Conservation (phyloP, 2,888 invertebrate genomes). For the Glaucopsyche alexis region DNA sequence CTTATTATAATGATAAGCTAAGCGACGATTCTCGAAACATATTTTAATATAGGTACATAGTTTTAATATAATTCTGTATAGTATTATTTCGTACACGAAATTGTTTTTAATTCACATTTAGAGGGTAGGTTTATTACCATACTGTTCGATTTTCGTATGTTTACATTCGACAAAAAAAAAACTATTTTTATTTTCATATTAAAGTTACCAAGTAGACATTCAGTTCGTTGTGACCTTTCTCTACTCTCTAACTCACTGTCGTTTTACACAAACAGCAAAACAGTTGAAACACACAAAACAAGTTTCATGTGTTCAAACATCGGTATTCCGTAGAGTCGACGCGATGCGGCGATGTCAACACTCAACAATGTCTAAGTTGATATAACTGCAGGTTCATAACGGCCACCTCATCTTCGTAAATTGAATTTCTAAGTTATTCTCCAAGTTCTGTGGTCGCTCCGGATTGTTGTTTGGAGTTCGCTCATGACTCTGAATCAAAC, state of each 20-base stretch:
- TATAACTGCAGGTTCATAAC: slow-evolving; percentile 40
- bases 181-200: background rate
- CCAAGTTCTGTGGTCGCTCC: slow-evolving; percentile 65
- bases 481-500: slow-evolving; percentile 21
- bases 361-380: slow-evolving; percentile 52
- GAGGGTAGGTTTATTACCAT: too few species aligned
- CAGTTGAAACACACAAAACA: slow-evolving; percentile 16
- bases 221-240: background rate
- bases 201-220: background rate
- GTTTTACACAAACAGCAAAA: slow-evolving; percentile 1
- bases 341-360: background rate
- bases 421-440: slow-evolving; percentile 74
- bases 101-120: too few species aligned
- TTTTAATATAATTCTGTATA: too few species aligned
- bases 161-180: too few species aligned
- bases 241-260: background rate
- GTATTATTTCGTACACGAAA: too few species aligned
- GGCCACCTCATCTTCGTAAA: slow-evolving; percentile 60
- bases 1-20: too few species aligned
- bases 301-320: slow-evolving; percentile 23
- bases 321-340: background rate
- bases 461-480: slow-evolving; percentile 34
- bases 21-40: too few species aligned
- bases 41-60: too few species aligned
- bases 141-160: too few species aligned